Conservation (phyloP, 1,140 invertebrate genomes). For the Maniola jurtina region DNA sequence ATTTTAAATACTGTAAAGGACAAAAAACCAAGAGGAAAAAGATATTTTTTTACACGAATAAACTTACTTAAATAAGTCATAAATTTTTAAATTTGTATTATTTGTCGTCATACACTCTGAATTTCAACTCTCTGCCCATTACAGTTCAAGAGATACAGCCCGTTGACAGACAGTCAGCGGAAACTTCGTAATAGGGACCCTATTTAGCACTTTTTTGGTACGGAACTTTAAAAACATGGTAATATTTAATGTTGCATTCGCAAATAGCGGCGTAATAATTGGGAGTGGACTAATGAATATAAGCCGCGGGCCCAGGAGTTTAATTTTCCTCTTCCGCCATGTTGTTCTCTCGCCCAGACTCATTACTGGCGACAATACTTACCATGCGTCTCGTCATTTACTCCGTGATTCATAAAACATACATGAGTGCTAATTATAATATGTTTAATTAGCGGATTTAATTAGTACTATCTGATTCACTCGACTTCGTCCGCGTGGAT, state of each 20-base stretch:
- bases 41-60: neutral
- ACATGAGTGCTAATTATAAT: neutral
- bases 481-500: too few species aligned
- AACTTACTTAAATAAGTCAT: too few species aligned
- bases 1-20: neutral
- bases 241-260: neutral
- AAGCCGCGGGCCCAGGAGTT: conserved; percentile 2
- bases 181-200: too few species aligned
- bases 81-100: too few species aligned
- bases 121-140: too few species aligned
- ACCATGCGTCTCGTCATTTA: conserved; percentile 62
- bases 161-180: too few species aligned
- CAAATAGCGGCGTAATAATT: conserved; percentile 1
- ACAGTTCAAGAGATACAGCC: too few species aligned
- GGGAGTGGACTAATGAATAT: conserved; percentile 2
- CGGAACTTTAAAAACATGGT: neutral
- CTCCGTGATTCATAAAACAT: conserved; percentile 11
- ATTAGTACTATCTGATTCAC: too few species aligned
- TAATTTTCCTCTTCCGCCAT: conserved; percentile 4
- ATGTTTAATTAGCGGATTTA: neutral
- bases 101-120: too few species aligned
- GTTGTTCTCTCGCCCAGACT: conserved; percentile 41
- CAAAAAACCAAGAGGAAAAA: neutral
- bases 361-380: conserved; percentile 74
- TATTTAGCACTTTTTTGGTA: too few species aligned